Conservation (phyloP, 2,797 vertebrate species). For the Remorina albescens region DNA sequence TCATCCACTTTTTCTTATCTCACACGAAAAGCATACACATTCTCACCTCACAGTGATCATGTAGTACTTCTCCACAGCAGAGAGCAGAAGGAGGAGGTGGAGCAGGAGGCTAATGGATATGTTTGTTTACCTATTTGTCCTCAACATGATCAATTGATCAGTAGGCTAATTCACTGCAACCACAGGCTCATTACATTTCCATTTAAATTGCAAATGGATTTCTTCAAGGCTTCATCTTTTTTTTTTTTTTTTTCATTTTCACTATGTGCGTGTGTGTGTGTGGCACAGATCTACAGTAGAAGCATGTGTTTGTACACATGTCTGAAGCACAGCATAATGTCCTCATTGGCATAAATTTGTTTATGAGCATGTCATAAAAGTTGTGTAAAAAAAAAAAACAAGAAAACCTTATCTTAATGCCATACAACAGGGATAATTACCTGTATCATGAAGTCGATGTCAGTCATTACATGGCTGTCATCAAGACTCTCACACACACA, state of each 20-base stretch:
- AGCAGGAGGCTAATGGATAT: slow-evolving; percentile 83
- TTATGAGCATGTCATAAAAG: neutral
- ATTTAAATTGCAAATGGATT: slow-evolving; percentile 89
- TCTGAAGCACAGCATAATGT: slow-evolving; percentile 13
- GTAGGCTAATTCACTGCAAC: slow-evolving; percentile 88
- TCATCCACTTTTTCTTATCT: slow-evolving; percentile 20
- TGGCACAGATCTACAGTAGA: slow-evolving; percentile 47
- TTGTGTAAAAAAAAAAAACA: neutral
- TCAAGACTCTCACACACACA: slow-evolving; percentile 24
- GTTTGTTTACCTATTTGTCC: slow-evolving; percentile 92
- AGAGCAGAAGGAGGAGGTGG: slow-evolving; percentile 70
- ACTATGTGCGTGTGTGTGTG: slow-evolving; percentile 16
- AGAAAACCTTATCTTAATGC: slow-evolving; percentile 5
- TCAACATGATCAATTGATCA: slow-evolving; percentile 92
- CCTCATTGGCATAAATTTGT: slow-evolving; percentile 2
- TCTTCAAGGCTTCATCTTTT: slow-evolving; percentile 71
- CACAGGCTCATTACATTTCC: slow-evolving; percentile 87
- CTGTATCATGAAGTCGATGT: slow-evolving; percentile 60
- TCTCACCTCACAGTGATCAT: slow-evolving; percentile 68
- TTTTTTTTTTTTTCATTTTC: slow-evolving; percentile 49
- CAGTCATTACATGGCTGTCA: slow-evolving; percentile 56
- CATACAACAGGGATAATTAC: slow-evolving; percentile 59
- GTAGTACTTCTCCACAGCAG: slow-evolving; percentile 72
- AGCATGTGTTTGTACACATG: slow-evolving; percentile 18
- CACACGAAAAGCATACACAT: slow-evolving; percentile 15